These are phyloP conservation scores for Myiagra hebetior DNA, from an alignment of 2,113 vertebrate species.

Conservation along the genomic window DNA sequence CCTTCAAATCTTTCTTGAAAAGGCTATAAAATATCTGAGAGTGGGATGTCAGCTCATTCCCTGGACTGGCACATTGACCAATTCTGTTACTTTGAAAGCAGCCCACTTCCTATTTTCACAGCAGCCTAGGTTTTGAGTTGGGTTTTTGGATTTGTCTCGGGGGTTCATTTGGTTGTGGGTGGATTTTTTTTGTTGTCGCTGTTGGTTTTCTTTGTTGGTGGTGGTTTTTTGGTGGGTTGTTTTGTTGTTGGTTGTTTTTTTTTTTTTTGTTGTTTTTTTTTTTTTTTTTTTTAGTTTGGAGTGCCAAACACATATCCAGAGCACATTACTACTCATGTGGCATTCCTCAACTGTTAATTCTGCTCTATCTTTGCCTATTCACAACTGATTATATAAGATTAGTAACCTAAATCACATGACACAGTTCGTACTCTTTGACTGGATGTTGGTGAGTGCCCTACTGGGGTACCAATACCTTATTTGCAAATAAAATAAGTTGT, in stretches of 20 bases:
- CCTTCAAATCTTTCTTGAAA: background rate
- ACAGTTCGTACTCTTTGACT: conserved; percentile 4
- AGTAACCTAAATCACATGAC: conserved; percentile 5
- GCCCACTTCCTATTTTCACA: background rate
- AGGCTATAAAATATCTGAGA: background rate
- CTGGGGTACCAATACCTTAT: conserved; percentile 38
- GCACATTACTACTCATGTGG: background rate
- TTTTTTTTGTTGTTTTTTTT: background rate
- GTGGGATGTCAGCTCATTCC: background rate
- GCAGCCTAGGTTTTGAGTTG: background rate
- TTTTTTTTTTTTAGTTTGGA: background rate
- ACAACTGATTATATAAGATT: conserved; percentile 10
- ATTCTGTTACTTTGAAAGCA: background rate
- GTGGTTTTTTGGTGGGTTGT: too few relatives aligned
- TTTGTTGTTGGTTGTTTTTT: background rate
- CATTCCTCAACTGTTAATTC: background rate
- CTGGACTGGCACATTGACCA: background rate
- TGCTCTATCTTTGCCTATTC: background rate
- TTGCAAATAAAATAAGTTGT: conserved; percentile 68
- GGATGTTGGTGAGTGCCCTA: conserved; percentile 9
- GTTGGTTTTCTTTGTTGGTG: too few relatives aligned
- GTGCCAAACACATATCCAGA: background rate
- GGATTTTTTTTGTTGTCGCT: background rate
- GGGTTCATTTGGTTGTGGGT: too few relatives aligned
- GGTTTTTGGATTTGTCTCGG: background rate